Evolutionary conservation across 2,888 invertebrate genomes (phyloP).

Genomic region (Holacanthella duospinosa): DNA sequence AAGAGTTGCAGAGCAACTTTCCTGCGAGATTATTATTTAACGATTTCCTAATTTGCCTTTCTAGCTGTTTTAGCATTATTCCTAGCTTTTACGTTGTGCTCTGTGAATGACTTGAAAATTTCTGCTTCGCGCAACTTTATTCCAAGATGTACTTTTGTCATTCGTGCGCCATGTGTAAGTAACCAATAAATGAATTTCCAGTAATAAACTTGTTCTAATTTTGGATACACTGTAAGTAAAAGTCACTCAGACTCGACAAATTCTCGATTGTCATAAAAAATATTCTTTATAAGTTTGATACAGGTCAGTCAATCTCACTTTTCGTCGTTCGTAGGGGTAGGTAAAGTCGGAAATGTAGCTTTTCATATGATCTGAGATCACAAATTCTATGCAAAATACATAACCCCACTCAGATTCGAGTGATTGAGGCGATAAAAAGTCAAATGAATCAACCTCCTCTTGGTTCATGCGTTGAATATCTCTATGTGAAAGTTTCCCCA

Average conservation of each 20-base stretch:
- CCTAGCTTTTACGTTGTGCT: not conserved
- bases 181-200: not conserved
- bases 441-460: not conserved
- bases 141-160: not conserved
- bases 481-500: not conserved
- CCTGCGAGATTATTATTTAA: not conserved
- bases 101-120: not conserved
- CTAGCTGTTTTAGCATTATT: not conserved
- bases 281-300: not conserved
- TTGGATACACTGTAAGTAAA: not conserved
- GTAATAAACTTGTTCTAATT: not conserved
- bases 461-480: not conserved
- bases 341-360: not conserved
- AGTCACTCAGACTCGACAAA: not conserved
- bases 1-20: not conserved
- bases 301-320: not conserved
- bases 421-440: not conserved
- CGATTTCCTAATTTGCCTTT: not conserved
- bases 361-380: not conserved
- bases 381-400: not conserved
- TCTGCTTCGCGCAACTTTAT: not conserved
- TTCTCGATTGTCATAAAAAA: not conserved
- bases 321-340: not conserved
- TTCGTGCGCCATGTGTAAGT: not conserved
- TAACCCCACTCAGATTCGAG: not conserved